A percentile compares a stretch with the other conserved stretches of the same genome.
These are phyloP conservation scores for Conus betulinus DNA, from an alignment of 1,140 invertebrate genomes.

Conservation along the genomic window DNA sequence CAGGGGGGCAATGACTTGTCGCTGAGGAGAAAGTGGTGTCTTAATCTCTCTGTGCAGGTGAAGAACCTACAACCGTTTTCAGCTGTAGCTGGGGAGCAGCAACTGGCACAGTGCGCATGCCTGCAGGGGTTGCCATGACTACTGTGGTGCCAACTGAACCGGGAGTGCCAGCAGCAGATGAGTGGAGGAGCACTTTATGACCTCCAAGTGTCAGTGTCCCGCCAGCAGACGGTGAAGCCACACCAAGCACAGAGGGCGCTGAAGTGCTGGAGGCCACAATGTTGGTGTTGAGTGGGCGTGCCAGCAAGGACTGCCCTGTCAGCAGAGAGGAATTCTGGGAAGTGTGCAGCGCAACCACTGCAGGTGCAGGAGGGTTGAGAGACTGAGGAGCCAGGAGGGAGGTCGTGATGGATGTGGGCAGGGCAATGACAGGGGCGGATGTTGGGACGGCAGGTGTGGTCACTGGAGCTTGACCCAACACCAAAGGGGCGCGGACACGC, in stretches of 20 bases:
- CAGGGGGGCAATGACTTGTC: slow-evolving; percentile 30
- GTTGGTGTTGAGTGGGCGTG: slow-evolving; percentile 21
- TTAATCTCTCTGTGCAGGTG: slow-evolving; percentile 27
- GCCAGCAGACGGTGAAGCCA: not conserved
- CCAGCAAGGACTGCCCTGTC: slow-evolving; percentile 26
- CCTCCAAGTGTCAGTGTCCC: slow-evolving; percentile 72
- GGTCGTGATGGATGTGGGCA: not conserved
- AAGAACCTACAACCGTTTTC: slow-evolving; percentile 30
- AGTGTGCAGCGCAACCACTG: slow-evolving; percentile 22
- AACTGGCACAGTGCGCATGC: not conserved
- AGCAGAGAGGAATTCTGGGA: slow-evolving; percentile 29
- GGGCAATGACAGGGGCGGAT: slow-evolving; percentile 6
- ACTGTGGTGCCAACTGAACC: slow-evolving; percentile 8
- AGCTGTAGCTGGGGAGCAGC: slow-evolving; percentile 40
- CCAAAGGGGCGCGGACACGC: not conserved
- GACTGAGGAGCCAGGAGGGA: slow-evolving; percentile 7
- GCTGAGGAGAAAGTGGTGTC: slow-evolving; percentile 33
- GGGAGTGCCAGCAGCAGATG: slow-evolving; percentile 31
- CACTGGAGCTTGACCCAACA: slow-evolving; percentile 11
- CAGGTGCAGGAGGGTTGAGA: not conserved
- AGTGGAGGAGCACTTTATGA: slow-evolving; percentile 76
- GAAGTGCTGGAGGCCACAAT: slow-evolving; percentile 25
- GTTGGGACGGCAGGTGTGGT: slow-evolving; percentile 29
- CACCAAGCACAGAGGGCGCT: slow-evolving; percentile 39
- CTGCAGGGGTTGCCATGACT: slow-evolving; percentile 40